phyloP scores from a whole-genome alignment of 2,888 invertebrate species.

The Microctonus brassicae region DNA sequence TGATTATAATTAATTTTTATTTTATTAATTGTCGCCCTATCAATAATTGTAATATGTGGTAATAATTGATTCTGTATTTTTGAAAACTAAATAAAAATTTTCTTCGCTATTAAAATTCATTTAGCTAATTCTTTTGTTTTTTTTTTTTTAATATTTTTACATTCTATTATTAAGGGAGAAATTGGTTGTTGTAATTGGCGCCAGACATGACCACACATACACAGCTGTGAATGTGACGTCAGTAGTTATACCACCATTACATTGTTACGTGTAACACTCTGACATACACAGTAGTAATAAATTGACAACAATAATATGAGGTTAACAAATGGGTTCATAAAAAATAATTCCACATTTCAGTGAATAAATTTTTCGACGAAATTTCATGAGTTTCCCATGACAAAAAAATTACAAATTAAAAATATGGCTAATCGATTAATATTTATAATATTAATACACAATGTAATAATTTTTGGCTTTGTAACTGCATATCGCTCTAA shows the following conservation, averaged over 20 bases:
- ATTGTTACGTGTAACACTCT: no score
- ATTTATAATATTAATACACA: conserved; percentile 22
- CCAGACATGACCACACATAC: neutral
- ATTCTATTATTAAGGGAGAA: neutral
- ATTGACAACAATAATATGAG: no score
- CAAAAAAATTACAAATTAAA: neutral
- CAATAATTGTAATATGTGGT: neutral
- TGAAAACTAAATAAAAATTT: neutral
- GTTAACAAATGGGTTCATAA: no score
- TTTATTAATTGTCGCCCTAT: neutral
- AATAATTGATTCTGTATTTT: neutral
- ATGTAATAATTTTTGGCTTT: neutral
- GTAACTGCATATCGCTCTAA: neutral
- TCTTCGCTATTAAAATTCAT: neutral
- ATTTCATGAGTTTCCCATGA: neutral
- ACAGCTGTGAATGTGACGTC: neutral
- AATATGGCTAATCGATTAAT: conserved; percentile 16
- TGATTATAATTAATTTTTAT: neutral
- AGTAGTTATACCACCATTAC: neutral
- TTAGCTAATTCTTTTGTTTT: no score
- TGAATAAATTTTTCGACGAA: no score
- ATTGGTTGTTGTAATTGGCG: neutral
- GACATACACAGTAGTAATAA: no score
- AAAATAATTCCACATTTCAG: no score
- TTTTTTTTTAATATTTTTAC: neutral